A percentile compares a stretch with the other conserved stretches of the same genome.
phyloP scores from a whole-genome alignment of 2,797 vertebrate genomes.

The Clarias platycephalus region DNA sequence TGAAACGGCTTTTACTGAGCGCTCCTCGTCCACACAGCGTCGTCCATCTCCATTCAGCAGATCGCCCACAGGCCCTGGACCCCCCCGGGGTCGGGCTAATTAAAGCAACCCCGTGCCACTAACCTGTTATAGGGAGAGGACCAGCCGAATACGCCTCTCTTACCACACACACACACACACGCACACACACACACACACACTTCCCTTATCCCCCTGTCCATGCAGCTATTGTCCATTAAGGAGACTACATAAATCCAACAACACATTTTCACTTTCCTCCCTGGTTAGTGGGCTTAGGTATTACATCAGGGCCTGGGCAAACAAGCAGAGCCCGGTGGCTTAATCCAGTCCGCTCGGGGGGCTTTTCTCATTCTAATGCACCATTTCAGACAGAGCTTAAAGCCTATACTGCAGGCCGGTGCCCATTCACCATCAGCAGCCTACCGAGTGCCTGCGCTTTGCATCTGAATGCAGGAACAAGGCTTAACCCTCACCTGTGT shows the following conservation, averaged over 20 bases:
- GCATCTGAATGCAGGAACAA: conserved; percentile 52
- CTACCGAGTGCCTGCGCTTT: conserved; percentile 37
- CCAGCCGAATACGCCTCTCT: conserved; percentile 58
- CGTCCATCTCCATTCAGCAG: conserved; percentile 62
- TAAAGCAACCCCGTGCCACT: conserved; percentile 76
- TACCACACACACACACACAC: conserved; percentile 1
- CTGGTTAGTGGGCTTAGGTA: conserved; percentile 66
- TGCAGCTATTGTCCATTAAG: conserved; percentile 68
- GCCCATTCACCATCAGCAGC: conserved; percentile 41
- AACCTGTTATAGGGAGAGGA: conserved; percentile 69
- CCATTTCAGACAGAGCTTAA: conserved; percentile 51
- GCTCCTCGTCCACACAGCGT: not conserved
- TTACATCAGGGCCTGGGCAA: conserved; percentile 68
- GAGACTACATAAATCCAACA: conserved; percentile 68
- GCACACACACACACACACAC: conserved; percentile 9
- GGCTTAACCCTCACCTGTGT: conserved; percentile 38
- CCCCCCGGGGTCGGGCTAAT: conserved; percentile 78
- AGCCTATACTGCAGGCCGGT: conserved; percentile 44
- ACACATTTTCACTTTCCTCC: conserved; percentile 71
- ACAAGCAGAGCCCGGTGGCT: conserved; percentile 62
- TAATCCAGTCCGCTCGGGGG: conserved; percentile 68
- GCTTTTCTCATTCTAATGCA: conserved; percentile 59
- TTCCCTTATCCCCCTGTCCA: conserved; percentile 51
- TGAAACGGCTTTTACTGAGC: conserved; percentile 4
- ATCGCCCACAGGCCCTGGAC: conserved; percentile 68